Evolutionary conservation across 2,797 vertebrate species (phyloP).

Genomic region (Peromyscus melanophrys): DNA sequence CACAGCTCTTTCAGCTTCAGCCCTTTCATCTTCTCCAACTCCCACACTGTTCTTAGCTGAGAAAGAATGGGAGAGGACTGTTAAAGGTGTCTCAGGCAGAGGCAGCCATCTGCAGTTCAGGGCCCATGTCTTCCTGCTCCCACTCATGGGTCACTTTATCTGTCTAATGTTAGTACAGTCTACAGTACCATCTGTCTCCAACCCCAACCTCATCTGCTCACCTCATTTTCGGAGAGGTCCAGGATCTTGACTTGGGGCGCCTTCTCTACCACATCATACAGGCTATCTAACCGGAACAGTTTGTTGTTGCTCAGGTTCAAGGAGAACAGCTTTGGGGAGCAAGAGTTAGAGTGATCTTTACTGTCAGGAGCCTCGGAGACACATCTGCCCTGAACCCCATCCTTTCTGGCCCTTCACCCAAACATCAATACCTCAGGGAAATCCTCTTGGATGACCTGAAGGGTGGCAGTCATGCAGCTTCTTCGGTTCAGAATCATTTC

Average conservation of each 20-base stretch:
- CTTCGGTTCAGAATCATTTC: slow-evolving; percentile 92
- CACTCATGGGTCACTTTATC: neutral
- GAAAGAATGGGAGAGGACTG: neutral
- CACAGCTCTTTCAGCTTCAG: slow-evolving; percentile 94
- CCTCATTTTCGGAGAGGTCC: slow-evolving; percentile 93
- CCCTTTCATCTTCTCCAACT: slow-evolving; percentile 93
- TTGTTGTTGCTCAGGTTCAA: slow-evolving; percentile 93
- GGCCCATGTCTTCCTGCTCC: neutral
- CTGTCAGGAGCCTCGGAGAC: neutral
- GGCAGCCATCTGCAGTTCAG: accelerated
- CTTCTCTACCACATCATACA: slow-evolving; percentile 90
- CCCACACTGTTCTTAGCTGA: slow-evolving; percentile 91
- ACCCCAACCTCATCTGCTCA: slow-evolving; percentile 77
- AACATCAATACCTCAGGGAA: slow-evolving; percentile 92
- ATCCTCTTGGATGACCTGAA: slow-evolving; percentile 93
- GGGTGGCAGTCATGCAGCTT: slow-evolving; percentile 91
- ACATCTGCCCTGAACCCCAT: neutral
- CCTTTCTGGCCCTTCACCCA: neutral
- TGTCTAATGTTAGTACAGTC: neutral
- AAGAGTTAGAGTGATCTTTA: neutral
- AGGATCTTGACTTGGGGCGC: slow-evolving; percentile 92
- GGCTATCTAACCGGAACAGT: slow-evolving; percentile 92
- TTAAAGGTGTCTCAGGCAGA: neutral
- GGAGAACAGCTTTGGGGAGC: slow-evolving; percentile 88
- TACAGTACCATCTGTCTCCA: neutral